These are phyloP conservation scores for Atethmia centrago DNA, from an alignment of 2,888 invertebrate species.

Conservation along the genomic window DNA sequence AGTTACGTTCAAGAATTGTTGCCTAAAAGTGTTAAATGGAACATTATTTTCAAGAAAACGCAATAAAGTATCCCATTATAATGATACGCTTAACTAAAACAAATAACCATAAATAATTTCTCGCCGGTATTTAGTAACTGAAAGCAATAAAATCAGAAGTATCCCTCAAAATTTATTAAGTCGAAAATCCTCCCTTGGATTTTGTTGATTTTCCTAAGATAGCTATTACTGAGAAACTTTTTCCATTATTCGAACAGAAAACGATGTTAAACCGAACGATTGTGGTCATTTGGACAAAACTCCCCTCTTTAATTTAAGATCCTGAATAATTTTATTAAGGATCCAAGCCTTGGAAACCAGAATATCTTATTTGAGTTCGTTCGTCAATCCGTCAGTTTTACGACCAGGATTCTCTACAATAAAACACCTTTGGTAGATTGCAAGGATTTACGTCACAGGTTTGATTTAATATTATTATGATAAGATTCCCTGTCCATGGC, in stretches of 20 bases:
- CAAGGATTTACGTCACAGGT: slow-evolving; percentile 15
- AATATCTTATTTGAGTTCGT: slow-evolving; percentile 54
- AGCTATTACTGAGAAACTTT: slow-evolving; percentile 77
- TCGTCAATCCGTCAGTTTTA: slow-evolving; percentile 53
- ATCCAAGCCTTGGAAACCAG: slow-evolving; percentile 44
- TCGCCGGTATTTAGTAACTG: slow-evolving; percentile 21
- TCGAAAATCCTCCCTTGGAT: slow-evolving; percentile 62
- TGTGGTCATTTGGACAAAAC: slow-evolving; percentile 68
- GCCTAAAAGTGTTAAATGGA: background rate
- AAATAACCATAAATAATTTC: slow-evolving; percentile 29
- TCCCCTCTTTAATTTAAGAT: slow-evolving; percentile 61
- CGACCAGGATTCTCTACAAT: slow-evolving; percentile 38
- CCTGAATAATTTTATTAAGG: slow-evolving; percentile 64
- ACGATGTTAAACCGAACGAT: slow-evolving; percentile 72
- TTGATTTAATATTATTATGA: slow-evolving; percentile 24
- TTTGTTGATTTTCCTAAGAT: slow-evolving; percentile 72
- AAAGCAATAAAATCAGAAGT: slow-evolving; percentile 38
- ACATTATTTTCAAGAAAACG: slow-evolving; percentile 8
- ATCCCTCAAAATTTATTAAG: slow-evolving; percentile 48
- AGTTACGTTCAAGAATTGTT: background rate
- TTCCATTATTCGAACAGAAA: slow-evolving; percentile 78
- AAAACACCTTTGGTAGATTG: slow-evolving; percentile 50
- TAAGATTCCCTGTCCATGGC: background rate
- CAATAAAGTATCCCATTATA: slow-evolving; percentile 6
- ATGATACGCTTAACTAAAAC: slow-evolving; percentile 4